Conservation (phyloP, 2,888 invertebrate genomes). For the Maniola hyperantus region DNA sequence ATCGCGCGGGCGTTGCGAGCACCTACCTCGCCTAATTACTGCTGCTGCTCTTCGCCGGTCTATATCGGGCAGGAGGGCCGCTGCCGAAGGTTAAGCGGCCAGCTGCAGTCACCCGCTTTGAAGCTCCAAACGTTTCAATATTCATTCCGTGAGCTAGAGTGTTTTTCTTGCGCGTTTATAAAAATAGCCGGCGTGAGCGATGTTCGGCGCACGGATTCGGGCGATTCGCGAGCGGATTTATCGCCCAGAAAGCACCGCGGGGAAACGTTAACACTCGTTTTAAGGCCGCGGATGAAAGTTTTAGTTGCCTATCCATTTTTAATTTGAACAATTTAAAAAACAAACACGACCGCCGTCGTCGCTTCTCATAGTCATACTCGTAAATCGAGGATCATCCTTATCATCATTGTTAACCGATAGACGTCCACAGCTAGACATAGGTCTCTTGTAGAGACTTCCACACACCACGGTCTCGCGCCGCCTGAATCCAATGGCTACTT, state of each 20-base stretch:
- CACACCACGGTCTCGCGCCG: too few species aligned
- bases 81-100: slow-evolving; percentile 49
- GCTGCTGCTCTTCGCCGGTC: slow-evolving; percentile 52
- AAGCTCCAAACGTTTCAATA: slow-evolving; percentile 54
- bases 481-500: too few species aligned
- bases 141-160: slow-evolving; percentile 56
- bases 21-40: slow-evolving; percentile 55
- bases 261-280: slow-evolving; percentile 69
- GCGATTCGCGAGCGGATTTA: slow-evolving; percentile 77
- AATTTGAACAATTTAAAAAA: slow-evolving; percentile 65
- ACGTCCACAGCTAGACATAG: too few species aligned
- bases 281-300: slow-evolving; percentile 75
- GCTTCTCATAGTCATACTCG: slow-evolving; percentile 23
- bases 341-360: slow-evolving; percentile 49
- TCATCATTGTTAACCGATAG: too few species aligned
- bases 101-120: slow-evolving; percentile 47
- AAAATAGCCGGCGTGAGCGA: slow-evolving; percentile 68
- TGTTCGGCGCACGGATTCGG: slow-evolving; percentile 65
- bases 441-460: too few species aligned
- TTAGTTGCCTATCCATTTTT: slow-evolving; percentile 70
- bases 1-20: slow-evolving; percentile 51
- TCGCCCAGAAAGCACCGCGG: slow-evolving; percentile 64
- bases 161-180: slow-evolving; percentile 66
- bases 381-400: background rate
- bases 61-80: slow-evolving; percentile 65